Percentiles rank a stretch among this genome's conserved stretches.
Evolutionary conservation across 1,140 invertebrate species (phyloP).

Genomic region (Colletes latitarsis): DNA sequence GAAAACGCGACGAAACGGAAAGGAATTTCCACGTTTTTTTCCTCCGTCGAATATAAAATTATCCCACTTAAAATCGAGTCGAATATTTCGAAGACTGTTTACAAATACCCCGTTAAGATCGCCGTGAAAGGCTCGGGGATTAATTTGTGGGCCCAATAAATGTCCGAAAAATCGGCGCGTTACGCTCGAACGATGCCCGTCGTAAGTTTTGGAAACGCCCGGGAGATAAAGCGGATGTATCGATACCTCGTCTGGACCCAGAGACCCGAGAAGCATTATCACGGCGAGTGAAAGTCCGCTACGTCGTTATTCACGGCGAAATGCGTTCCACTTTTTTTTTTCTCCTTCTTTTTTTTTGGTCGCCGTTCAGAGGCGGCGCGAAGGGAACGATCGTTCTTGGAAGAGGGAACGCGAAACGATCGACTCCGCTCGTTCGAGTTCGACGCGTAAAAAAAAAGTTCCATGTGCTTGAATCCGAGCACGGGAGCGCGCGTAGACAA

Average conservation of each 20-base stretch:
- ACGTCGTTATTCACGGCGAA: conserved; percentile 43
- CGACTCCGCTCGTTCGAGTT: conserved; percentile 27
- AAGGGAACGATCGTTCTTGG: not conserved
- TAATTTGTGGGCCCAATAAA: too few species aligned
- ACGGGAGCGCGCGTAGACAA: conserved; percentile 14
- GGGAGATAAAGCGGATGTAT: not conserved
- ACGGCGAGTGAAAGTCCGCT: conserved; percentile 34
- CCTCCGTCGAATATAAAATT: too few species aligned
- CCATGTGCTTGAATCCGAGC: not conserved
- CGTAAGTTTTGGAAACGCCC: not conserved
- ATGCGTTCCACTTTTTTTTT: conserved; percentile 35
- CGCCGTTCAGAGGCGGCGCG: not conserved
- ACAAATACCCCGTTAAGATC: too few species aligned
- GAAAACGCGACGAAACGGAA: conserved; percentile 7
- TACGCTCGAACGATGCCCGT: too few species aligned
- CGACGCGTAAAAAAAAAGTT: not conserved
- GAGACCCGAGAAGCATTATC: conserved; percentile 5
- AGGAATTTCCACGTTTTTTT: not conserved
- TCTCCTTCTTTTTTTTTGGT: not conserved
- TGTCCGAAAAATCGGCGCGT: too few species aligned
- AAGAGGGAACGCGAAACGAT: not conserved
- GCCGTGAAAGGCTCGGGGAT: too few species aligned
- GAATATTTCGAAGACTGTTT: too few species aligned
- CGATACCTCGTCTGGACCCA: conserved; percentile 5
- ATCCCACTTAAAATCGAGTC: too few species aligned